Evolutionary conservation across 2,888 invertebrate species (phyloP).

Genomic region (Agonopterix arenella): DNA sequence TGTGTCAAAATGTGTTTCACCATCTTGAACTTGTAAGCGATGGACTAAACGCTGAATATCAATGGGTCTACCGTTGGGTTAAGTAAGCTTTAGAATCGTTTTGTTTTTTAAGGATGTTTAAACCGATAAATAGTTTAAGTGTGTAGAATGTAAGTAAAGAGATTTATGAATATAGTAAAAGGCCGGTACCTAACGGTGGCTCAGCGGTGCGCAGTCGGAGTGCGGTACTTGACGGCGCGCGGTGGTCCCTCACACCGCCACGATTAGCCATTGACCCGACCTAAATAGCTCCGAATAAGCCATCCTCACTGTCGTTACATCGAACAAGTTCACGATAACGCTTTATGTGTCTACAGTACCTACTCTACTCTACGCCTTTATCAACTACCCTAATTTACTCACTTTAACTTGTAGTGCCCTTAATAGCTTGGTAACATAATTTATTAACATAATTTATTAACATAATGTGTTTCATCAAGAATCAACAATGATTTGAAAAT

Average conservation of each 20-base stretch:
- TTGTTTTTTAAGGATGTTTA: too few relatives aligned
- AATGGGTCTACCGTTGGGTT: background rate
- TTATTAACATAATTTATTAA: too few relatives aligned
- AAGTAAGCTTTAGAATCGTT: too few relatives aligned
- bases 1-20: conserved; percentile 4
- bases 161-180: too few relatives aligned
- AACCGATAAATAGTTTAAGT: too few relatives aligned
- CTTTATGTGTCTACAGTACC: conserved; percentile 21
- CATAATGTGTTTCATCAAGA: too few relatives aligned
- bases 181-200: too few relatives aligned
- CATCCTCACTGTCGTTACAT: conserved; percentile 50
- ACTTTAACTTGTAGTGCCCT: conserved; percentile 16
- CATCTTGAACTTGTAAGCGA: background rate
- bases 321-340: conserved; percentile 42
- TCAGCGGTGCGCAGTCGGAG: background rate
- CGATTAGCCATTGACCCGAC: conserved; percentile 61
- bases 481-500: too few relatives aligned
- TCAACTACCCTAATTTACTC: conserved; percentile 30
- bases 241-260: conserved; percentile 34
- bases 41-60: background rate
- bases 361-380: conserved; percentile 18
- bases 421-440: too few relatives aligned
- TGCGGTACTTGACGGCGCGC: background rate
- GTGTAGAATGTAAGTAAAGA: too few relatives aligned
- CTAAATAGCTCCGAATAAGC: conserved; percentile 52